Evolutionary conservation across 2,888 invertebrate species (phyloP).

Genomic region (Boloria selene): DNA sequence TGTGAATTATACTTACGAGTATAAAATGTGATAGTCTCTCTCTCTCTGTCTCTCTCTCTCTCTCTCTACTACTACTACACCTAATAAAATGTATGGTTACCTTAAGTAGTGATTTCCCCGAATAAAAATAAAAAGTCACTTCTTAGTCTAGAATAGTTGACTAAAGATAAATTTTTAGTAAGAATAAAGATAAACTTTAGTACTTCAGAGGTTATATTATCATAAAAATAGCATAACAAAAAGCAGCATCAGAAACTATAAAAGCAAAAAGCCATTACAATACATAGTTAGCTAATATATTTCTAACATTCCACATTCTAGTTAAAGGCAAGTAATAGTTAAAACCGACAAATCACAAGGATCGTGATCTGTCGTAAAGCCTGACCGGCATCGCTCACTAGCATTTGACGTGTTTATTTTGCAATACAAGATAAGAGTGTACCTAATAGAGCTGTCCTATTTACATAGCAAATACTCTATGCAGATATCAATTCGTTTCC

Average conservation of each 20-base stretch:
- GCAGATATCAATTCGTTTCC: constrained; percentile 29
- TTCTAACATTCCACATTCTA: constrained; percentile 10
- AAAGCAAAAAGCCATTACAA: background rate
- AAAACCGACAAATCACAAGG: constrained; percentile 8
- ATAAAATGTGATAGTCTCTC: too few species aligned
- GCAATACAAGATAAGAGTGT: constrained; percentile 34
- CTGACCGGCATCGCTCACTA: constrained; percentile 23
- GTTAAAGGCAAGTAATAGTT: constrained; percentile 3
- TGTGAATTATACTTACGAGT: too few species aligned
- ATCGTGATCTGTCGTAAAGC: constrained; percentile 31
- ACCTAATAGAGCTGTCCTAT: constrained; percentile 29
- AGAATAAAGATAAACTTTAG: too few species aligned
- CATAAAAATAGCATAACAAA: too few species aligned
- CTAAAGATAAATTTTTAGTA: too few species aligned
- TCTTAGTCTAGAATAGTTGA: too few species aligned
- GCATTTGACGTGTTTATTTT: constrained; percentile 33
- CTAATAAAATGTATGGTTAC: too few species aligned
- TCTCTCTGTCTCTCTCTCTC: too few species aligned
- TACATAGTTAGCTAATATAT: background rate
- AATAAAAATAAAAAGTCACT: too few species aligned
- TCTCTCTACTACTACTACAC: too few species aligned
- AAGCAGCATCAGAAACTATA: background rate
- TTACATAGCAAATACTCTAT: constrained; percentile 30
- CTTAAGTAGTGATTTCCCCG: too few species aligned
- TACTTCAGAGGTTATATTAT: too few species aligned